phyloP scores from a whole-genome alignment of 2,797 vertebrate species.

The Heterohyrax brucei region DNA sequence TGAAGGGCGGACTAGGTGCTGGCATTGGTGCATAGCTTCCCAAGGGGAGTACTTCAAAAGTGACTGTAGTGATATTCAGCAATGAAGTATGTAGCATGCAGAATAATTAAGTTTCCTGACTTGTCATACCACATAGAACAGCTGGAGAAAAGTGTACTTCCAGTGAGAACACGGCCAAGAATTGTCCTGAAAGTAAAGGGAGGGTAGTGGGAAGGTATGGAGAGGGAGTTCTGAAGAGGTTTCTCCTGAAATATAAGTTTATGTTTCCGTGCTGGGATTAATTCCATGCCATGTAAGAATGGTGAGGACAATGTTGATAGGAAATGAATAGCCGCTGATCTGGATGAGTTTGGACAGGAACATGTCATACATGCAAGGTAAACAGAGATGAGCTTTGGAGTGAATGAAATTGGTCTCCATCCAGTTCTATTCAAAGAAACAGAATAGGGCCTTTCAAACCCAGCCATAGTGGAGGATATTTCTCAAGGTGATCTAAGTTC shows the following conservation, averaged over 20 bases:
- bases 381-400: conserved; percentile 27
- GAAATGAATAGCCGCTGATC: conserved; percentile 32
- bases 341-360: conserved; percentile 25
- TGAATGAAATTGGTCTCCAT: neutral
- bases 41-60: no score
- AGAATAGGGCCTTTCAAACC: neutral
- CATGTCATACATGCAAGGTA: neutral
- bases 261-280: conserved; percentile 15
- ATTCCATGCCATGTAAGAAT: neutral
- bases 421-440: conserved; percentile 43
- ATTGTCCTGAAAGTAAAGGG: neutral
- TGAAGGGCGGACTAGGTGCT: no score
- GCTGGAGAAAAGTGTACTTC: neutral
- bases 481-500: conserved; percentile 48
- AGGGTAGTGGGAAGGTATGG: neutral
- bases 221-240: neutral
- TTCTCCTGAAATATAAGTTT: neutral
- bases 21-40: no score
- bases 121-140: no score
- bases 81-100: no score
- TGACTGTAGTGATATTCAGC: no score
- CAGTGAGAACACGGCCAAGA: neutral
- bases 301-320: neutral
- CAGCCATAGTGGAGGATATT: neutral
- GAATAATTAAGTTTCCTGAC: no score